Percentiles rank a stretch among this genome's conserved stretches.
Conservation (phyloP, 2,113 vertebrate species). For the Alces alces region DNA sequence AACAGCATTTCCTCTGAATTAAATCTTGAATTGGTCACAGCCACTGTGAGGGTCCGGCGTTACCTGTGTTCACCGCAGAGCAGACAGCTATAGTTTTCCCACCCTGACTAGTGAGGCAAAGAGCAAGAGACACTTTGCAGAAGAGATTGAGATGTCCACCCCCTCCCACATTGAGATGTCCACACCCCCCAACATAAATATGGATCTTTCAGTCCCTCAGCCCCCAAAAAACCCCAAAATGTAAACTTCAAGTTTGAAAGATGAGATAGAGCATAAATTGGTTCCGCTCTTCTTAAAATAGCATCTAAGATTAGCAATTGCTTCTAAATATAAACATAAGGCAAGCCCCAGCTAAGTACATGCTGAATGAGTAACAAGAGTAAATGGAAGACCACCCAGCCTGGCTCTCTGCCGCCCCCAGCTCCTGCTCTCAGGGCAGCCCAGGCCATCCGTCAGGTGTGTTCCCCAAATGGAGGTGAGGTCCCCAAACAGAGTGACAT, state of each 20-base stretch:
- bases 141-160: neutral
- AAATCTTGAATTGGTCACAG: neutral
- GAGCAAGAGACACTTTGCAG: neutral
- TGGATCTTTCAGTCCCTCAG: neutral
- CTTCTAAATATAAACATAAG: neutral
- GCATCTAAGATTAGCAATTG: neutral
- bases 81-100: neutral
- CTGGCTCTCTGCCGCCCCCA: neutral
- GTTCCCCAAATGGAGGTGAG: neutral
- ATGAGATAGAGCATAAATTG: neutral
- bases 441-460: neutral
- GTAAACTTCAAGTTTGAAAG: neutral
- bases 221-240: neutral
- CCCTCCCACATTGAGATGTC: fast-evolving
- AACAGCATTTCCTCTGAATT: neutral
- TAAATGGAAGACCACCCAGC: neutral
- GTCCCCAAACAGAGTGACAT: too few species aligned
- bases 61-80: neutral
- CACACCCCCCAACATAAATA: too few species aligned
- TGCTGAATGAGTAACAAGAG: neutral
- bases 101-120: neutral
- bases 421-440: neutral
- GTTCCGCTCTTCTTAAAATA: neutral
- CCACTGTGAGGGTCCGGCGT: neutral
- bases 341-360: neutral